phyloP scores from a whole-genome alignment of 2,113 vertebrate species.

The Mobula hypostoma region DNA sequence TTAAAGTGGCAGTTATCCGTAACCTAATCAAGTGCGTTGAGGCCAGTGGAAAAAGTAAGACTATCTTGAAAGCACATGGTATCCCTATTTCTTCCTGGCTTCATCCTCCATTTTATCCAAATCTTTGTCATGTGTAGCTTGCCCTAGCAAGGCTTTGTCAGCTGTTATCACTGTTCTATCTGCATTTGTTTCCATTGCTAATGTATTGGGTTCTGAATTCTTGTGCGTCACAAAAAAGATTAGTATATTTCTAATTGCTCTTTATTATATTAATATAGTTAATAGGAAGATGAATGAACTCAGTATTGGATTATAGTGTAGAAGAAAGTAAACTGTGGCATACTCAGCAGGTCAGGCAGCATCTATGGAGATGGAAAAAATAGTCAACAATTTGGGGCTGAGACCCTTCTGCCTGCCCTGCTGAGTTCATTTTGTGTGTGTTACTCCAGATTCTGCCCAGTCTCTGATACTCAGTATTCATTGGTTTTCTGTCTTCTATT shows the following conservation, averaged over 20 bases:
- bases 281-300: background rate
- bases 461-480: background rate
- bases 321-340: background rate
- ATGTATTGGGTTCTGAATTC: background rate
- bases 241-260: background rate
- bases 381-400: no score
- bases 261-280: background rate
- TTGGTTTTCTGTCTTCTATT: background rate
- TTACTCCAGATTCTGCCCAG: no score
- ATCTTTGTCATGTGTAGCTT: background rate
- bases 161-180: background rate
- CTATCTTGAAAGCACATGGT: no score
- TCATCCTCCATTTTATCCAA: background rate
- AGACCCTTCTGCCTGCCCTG: no score
- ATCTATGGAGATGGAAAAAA: no score
- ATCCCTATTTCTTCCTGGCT: background rate
- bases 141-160: background rate
- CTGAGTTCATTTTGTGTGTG: no score
- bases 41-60: no score
- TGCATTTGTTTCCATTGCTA: background rate
- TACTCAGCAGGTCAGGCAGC: no score
- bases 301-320: background rate
- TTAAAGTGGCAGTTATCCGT: no score
- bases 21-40: no score
- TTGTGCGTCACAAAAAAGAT: background rate